Conservation (phyloP, 2,113 vertebrate genomes). For the Eudyptes chrysolophus region DNA sequence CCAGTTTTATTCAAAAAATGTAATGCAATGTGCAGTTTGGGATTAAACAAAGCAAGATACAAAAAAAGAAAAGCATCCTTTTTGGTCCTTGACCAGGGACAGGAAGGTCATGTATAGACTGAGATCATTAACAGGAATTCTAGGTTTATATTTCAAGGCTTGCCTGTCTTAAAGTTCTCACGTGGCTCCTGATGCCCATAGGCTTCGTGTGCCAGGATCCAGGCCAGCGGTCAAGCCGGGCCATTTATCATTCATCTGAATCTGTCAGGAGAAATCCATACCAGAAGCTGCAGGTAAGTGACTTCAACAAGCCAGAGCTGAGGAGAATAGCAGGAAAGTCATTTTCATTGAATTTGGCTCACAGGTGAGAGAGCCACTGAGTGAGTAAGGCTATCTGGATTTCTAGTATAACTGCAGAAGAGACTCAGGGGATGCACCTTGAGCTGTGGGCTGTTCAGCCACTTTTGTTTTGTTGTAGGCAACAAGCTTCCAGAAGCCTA, state of each 20-base stretch:
- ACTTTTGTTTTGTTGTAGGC: background rate
- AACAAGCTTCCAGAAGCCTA: background rate
- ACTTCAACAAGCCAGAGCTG: background rate
- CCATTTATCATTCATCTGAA: conserved; percentile 75
- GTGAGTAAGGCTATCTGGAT: background rate
- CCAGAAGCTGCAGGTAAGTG: conserved; percentile 85
- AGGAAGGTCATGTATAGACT: background rate
- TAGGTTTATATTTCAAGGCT: background rate
- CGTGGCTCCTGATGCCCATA: conserved; percentile 46
- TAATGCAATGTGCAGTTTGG: background rate
- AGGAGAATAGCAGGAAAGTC: background rate
- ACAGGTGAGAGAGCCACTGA: background rate
- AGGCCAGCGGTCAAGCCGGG: conserved; percentile 71
- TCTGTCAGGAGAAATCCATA: conserved; percentile 71
- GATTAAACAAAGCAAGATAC: background rate
- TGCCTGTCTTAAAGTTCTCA: background rate
- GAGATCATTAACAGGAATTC: background rate
- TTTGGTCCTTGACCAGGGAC: background rate
- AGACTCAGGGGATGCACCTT: background rate
- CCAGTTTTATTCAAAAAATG: background rate
- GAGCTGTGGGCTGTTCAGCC: background rate
- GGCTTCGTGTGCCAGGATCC: conserved; percentile 94
- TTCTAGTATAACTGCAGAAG: background rate
- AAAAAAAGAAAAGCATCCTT: background rate
- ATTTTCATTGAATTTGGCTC: background rate